Conservation (phyloP, 2,888 invertebrate species). For the Mesorhabditis belari region DNA sequence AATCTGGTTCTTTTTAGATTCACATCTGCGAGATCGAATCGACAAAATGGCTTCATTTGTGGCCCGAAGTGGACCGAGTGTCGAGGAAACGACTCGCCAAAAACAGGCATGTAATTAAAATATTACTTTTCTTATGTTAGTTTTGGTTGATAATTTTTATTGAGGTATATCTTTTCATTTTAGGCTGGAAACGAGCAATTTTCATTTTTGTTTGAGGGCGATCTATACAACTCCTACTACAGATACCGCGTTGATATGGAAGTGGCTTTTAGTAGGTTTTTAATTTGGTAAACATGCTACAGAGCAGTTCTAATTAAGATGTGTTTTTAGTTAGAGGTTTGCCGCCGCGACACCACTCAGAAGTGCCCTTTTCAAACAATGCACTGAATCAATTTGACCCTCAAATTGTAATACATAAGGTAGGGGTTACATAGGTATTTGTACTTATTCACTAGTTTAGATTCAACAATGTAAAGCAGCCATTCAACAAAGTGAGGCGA, state of each 20-base stretch:
- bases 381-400: too few species aligned
- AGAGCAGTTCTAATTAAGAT: too few species aligned
- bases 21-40: constrained; percentile 89
- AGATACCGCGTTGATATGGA: background rate
- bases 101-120: constrained; percentile 3
- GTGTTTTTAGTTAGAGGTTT: too few species aligned
- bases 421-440: too few species aligned
- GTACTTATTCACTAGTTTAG: constrained; percentile 19
- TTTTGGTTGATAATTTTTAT: too few species aligned
- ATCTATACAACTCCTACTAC: background rate
- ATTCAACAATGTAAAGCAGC: constrained; percentile 59
- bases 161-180: background rate
- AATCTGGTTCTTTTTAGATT: constrained; percentile 62
- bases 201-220: background rate
- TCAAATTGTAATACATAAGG: too few species aligned
- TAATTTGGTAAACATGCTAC: too few species aligned
- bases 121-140: too few species aligned
- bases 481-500: constrained; percentile 88
- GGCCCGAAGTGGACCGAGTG: constrained; percentile 96
- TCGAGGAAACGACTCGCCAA: constrained; percentile 69
- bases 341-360: too few species aligned
- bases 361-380: too few species aligned
- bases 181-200: background rate
- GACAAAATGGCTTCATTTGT: constrained; percentile 98
- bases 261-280: background rate